Percentiles rank a stretch among this genome's conserved stretches.
phyloP scores from a whole-genome alignment of 2,797 vertebrate species.

The Prionace glauca region DNA sequence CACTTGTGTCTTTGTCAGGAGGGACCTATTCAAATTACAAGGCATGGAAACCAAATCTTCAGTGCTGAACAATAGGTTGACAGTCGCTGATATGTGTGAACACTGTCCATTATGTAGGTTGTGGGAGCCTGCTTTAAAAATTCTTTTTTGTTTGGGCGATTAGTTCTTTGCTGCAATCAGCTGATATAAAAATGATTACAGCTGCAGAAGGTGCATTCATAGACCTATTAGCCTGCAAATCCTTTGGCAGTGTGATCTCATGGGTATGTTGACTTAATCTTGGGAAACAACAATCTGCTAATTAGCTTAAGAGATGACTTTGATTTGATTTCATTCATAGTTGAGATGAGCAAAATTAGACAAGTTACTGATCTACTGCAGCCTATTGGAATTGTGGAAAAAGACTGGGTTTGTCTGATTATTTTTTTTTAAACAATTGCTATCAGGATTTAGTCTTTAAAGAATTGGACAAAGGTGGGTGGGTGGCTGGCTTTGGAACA shows the following conservation, averaged over 20 bases:
- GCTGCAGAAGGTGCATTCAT: not conserved
- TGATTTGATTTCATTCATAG: not conserved
- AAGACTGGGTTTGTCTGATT: not conserved
- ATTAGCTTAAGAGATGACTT: not conserved
- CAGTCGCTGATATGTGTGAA: no score
- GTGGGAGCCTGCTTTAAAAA: not conserved
- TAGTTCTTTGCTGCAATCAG: not conserved
- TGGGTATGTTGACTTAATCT: not conserved
- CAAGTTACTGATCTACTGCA: not conserved
- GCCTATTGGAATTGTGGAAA: not conserved
- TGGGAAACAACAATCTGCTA: not conserved
- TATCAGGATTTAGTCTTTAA: no score
- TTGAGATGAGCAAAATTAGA: not conserved
- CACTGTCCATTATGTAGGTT: not conserved
- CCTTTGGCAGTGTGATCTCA: not conserved
- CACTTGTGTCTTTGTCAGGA: not conserved
- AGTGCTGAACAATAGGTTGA: not conserved
- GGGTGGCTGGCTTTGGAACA: not conserved
- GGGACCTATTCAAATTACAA: no score
- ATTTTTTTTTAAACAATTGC: not conserved
- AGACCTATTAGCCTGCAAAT: not conserved
- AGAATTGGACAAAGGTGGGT: no score
- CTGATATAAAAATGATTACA: not conserved
- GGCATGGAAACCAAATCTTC: not conserved
- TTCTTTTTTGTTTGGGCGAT: not conserved